phyloP scores from a whole-genome alignment of 1,140 invertebrate genomes.

The Mylabris phalerata region DNA sequence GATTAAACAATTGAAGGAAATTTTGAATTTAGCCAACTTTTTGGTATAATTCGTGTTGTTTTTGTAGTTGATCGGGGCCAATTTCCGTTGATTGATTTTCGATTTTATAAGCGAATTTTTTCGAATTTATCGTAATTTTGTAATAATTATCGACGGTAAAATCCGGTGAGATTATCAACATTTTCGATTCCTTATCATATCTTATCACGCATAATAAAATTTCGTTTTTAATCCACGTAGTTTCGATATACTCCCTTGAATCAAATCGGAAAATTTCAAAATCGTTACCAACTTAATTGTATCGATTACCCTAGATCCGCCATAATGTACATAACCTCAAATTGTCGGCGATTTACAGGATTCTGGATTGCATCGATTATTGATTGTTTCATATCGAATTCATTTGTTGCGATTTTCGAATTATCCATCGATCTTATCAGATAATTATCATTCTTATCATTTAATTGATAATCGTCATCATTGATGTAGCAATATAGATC shows the following conservation, averaged over 20 bases:
- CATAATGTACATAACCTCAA: conserved; percentile 31
- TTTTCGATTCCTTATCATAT: conserved; percentile 26
- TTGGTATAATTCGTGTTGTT: conserved; percentile 19
- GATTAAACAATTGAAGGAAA: conserved; percentile 1
- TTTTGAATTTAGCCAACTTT: conserved; percentile 3
- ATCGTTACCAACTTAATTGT: not conserved
- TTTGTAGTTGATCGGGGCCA: not conserved
- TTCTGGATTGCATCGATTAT: conserved; percentile 2
- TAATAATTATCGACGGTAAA: conserved; percentile 30
- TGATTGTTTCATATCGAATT: conserved; percentile 1
- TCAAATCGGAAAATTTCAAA: not conserved
- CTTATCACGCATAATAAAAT: conserved; percentile 30
- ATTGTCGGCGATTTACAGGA: conserved; percentile 5
- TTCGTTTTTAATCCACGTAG: conserved; percentile 35
- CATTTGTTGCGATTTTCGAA: not conserved
- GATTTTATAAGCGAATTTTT: conserved; percentile 19
- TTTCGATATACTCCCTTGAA: conserved; percentile 34
- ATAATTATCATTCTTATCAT: conserved; percentile 1
- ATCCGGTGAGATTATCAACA: conserved; percentile 32
- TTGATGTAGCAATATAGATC: conserved; percentile 27
- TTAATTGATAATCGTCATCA: conserved; percentile 25
- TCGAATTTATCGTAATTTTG: conserved; percentile 6
- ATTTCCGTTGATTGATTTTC: conserved; percentile 22
- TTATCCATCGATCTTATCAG: not conserved
- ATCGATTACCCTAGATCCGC: conserved; percentile 33